A percentile compares a stretch with the other conserved stretches of the same genome.
Evolutionary conservation across 2,113 vertebrate species (phyloP).

Genomic region (Mastomys coucha): DNA sequence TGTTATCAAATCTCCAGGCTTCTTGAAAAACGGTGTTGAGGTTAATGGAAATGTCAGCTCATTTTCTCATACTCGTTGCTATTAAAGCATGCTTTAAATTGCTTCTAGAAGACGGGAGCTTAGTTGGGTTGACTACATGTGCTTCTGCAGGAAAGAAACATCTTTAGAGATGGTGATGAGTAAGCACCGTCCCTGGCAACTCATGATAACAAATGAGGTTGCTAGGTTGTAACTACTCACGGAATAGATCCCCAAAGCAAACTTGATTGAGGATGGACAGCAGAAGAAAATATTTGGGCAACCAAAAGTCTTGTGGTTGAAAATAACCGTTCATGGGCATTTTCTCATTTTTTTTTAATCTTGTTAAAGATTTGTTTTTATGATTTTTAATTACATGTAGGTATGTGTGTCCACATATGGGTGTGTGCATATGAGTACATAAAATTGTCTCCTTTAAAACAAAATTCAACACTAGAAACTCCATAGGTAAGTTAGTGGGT

Average conservation of each 20-base stretch:
- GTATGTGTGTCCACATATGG: not conserved
- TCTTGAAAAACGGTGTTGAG: conserved; percentile 70
- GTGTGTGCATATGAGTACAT: not conserved
- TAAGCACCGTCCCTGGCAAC: not conserved
- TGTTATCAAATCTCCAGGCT: conserved; percentile 53
- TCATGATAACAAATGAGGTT: not conserved
- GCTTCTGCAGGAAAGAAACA: conserved; percentile 20
- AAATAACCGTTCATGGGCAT: not conserved
- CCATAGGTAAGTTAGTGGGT: not conserved
- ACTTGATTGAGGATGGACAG: not conserved
- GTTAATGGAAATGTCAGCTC: conserved; percentile 75
- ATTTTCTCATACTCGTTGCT: conserved; percentile 59
- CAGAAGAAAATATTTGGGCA: conserved; percentile 14
- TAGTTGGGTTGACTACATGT: not conserved
- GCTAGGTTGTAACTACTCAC: not conserved
- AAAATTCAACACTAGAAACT: conserved; percentile 47
- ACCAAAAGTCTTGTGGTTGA: not conserved
- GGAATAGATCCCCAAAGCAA: not conserved
- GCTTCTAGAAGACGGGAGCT: conserved; percentile 49
- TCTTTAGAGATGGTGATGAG: conserved; percentile 21
- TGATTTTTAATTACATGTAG: not conserved
- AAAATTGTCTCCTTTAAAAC: not conserved
- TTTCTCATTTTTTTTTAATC: not conserved
- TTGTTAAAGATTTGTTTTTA: not conserved
- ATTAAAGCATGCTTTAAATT: conserved; percentile 62